Conservation (phyloP, 2,113 vertebrate genomes). For the Dipodomys merriami region DNA sequence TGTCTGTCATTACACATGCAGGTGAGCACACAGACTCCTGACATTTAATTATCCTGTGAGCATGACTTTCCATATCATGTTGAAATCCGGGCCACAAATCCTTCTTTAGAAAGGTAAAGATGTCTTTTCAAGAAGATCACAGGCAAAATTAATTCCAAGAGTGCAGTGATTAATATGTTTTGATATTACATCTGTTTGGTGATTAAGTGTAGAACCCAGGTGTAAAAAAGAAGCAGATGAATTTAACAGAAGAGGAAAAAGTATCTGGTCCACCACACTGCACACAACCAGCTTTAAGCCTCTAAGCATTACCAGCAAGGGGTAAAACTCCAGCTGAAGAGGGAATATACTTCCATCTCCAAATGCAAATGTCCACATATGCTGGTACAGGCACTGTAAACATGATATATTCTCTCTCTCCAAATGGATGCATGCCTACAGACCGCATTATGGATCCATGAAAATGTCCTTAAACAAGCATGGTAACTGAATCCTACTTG, state of each 20-base stretch:
- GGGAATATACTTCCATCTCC: constrained; percentile 75
- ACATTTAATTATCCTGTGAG: not conserved
- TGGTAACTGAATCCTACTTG: constrained; percentile 72
- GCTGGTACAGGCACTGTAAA: constrained; percentile 69
- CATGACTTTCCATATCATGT: not conserved
- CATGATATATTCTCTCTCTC: constrained; percentile 74
- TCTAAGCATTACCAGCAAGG: constrained; percentile 70
- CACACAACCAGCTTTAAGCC: constrained; percentile 59
- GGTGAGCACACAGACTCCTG: not conserved
- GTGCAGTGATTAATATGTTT: not conserved
- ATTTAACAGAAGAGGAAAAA: constrained; percentile 53
- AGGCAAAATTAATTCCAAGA: constrained; percentile 35
- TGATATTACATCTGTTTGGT: not conserved
- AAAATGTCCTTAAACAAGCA: constrained; percentile 79
- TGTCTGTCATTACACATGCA: not conserved
- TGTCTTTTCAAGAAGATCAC: constrained; percentile 24
- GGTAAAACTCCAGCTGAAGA: constrained; percentile 79
- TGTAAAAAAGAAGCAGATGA: constrained; percentile 37
- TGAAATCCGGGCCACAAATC: constrained; percentile 57
- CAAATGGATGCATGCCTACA: constrained; percentile 78
- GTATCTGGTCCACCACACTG: constrained; percentile 43
- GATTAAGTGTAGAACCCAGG: constrained; percentile 44
- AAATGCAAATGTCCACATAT: constrained; percentile 78
- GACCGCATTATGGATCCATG: constrained; percentile 73
- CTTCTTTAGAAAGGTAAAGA: constrained; percentile 28